These are phyloP conservation scores for Channa maculata DNA, from an alignment of 2,113 vertebrate genomes.

Conservation along the genomic window DNA sequence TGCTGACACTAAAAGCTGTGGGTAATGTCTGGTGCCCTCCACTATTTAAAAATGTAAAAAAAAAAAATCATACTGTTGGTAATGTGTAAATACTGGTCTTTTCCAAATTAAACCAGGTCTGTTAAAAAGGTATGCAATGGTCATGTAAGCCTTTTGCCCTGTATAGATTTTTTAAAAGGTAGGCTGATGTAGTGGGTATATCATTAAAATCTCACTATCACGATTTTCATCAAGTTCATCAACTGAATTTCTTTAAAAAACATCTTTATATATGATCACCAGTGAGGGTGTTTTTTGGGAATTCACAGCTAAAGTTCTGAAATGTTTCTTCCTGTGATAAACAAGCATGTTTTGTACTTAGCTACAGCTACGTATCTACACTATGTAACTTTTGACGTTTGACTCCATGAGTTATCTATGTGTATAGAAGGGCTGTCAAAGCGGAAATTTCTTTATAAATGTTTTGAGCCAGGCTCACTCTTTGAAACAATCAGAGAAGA, in stretches of 20 bases:
- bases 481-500: no score
- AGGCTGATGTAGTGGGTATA: constrained; percentile 35
- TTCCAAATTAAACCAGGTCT: background rate
- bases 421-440: no score
- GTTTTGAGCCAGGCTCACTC: no score
- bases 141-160: constrained; percentile 13
- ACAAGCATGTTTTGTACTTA: no score
- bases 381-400: no score
- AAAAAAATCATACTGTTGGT: background rate
- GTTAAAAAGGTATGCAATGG: background rate
- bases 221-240: constrained; percentile 33
- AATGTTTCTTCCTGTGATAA: background rate
- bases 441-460: no score
- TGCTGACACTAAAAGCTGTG: background rate
- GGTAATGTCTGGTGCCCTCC: background rate
- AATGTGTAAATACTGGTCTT: constrained; percentile 3
- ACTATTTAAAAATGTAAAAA: no score
- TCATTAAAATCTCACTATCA: constrained; percentile 53
- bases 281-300: constrained; percentile 19
- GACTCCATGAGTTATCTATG: no score
- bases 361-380: no score
- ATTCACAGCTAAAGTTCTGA: constrained; percentile 22
- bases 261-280: constrained; percentile 18
- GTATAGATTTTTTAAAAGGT: constrained; percentile 38
- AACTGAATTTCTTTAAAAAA: constrained; percentile 45